Percentiles rank a stretch among this genome's conserved stretches.
Evolutionary conservation across 2,113 vertebrate species (phyloP).

Genomic region (Chaetura pelagica): DNA sequence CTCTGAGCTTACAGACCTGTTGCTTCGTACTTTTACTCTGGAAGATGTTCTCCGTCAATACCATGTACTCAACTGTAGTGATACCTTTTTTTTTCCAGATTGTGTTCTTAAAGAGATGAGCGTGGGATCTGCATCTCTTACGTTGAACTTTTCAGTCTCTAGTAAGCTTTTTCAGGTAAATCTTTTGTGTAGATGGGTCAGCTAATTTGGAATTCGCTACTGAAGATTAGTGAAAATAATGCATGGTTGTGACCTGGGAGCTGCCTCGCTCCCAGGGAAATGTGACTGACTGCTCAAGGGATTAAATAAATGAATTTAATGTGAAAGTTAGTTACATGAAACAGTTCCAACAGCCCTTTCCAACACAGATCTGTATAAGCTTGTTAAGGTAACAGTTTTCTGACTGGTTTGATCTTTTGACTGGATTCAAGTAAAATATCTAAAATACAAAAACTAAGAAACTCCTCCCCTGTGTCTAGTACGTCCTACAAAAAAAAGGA

Average conservation of each 20-base stretch:
- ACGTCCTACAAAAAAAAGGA: background rate
- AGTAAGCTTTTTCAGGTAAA: background rate
- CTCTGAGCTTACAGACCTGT: slow-evolving; percentile 19
- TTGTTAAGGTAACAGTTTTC: background rate
- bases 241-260: background rate
- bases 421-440: background rate
- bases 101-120: background rate
- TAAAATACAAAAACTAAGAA: background rate
- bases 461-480: accelerated
- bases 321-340: background rate
- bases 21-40: background rate
- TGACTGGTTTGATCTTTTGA: background rate
- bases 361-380: background rate
- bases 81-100: background rate
- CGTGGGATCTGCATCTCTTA: background rate
- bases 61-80: background rate
- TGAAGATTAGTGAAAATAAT: background rate
- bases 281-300: background rate
- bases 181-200: background rate
- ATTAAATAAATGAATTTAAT: slow-evolving; percentile 7
- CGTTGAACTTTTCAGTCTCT: background rate
- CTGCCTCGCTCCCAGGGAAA: background rate
- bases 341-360: background rate
- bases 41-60: background rate
- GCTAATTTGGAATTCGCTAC: background rate